Percentiles rank a stretch among this genome's conserved stretches.
Evolutionary conservation across 2,888 invertebrate species (phyloP).

Genomic region (Neoaliturus tenellus): DNA sequence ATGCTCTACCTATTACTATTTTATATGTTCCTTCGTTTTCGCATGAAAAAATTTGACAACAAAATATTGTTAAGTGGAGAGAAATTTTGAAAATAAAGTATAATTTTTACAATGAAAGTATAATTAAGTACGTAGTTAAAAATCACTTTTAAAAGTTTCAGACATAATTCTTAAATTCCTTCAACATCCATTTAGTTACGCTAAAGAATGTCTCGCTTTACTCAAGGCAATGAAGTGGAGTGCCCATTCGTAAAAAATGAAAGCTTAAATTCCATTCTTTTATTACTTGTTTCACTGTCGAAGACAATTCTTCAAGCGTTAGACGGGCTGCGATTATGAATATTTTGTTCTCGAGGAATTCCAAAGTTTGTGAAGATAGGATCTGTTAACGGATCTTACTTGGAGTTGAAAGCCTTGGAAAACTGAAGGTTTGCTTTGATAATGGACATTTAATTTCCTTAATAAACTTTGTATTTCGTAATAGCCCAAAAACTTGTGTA

Average conservation of each 20-base stretch:
- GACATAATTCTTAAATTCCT: neutral
- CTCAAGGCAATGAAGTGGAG: neutral
- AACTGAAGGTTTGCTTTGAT: conserved; percentile 6
- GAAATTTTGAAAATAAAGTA: too few species aligned
- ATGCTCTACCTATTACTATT: too few species aligned
- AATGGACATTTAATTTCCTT: conserved; percentile 15
- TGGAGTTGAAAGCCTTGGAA: neutral
- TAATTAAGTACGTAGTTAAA: too few species aligned
- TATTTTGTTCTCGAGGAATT: conserved; percentile 10
- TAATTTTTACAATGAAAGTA: too few species aligned
- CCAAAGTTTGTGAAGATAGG: neutral
- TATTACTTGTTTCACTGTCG: neutral
- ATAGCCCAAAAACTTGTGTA: neutral
- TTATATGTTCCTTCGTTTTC: too few species aligned
- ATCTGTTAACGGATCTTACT: neutral
- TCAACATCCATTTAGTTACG: neutral
- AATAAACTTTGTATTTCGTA: neutral
- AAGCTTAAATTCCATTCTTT: neutral
- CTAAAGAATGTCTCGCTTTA: neutral
- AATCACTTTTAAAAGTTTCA: too few species aligned
- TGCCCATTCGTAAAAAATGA: neutral
- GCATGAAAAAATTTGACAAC: too few species aligned
- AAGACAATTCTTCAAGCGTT: neutral
- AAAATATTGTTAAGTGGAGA: too few species aligned
- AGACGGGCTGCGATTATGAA: conserved; percentile 1